These are phyloP conservation scores for Drosophila pachea DNA, from an alignment of 1,140 invertebrate species.

Conservation along the genomic window DNA sequence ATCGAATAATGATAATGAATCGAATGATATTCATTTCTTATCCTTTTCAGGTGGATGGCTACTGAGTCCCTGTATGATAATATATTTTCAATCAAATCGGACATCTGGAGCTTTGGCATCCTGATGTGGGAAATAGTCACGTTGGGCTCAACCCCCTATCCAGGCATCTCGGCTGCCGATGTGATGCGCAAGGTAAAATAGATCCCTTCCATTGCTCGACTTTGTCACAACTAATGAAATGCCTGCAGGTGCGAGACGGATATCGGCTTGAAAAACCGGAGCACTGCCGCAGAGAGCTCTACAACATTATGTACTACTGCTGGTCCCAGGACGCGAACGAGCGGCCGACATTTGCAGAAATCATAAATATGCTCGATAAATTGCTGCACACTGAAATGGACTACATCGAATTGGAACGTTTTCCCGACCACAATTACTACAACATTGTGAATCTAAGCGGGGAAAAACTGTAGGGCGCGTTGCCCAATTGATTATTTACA, in stretches of 20 bases:
- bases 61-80: slow-evolving; percentile 95
- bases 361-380: slow-evolving; percentile 88
- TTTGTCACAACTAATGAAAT: no score
- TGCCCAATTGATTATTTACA: neutral
- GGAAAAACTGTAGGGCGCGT: slow-evolving; percentile 84
- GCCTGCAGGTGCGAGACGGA: slow-evolving; percentile 87
- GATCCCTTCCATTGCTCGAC: neutral
- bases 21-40: neutral
- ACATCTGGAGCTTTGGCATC: slow-evolving; percentile 96
- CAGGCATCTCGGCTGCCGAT: slow-evolving; percentile 90
- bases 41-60: slow-evolving; percentile 90
- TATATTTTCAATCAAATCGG: slow-evolving; percentile 93
- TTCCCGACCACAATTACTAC: slow-evolving; percentile 96
- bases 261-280: slow-evolving; percentile 92
- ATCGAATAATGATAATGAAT: neutral
- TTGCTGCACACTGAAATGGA: slow-evolving; percentile 92
- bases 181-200: slow-evolving; percentile 85
- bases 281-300: slow-evolving; percentile 91
- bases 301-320: slow-evolving; percentile 96
- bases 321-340: slow-evolving; percentile 91
- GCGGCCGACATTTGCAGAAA: slow-evolving; percentile 88
- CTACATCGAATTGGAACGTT: slow-evolving; percentile 94
- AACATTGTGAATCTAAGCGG: slow-evolving; percentile 92
- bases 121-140: slow-evolving; percentile 97
- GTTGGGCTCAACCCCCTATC: slow-evolving; percentile 93